phyloP scores from a whole-genome alignment of 2,888 invertebrate genomes.

The Athripsodes cinereus region DNA sequence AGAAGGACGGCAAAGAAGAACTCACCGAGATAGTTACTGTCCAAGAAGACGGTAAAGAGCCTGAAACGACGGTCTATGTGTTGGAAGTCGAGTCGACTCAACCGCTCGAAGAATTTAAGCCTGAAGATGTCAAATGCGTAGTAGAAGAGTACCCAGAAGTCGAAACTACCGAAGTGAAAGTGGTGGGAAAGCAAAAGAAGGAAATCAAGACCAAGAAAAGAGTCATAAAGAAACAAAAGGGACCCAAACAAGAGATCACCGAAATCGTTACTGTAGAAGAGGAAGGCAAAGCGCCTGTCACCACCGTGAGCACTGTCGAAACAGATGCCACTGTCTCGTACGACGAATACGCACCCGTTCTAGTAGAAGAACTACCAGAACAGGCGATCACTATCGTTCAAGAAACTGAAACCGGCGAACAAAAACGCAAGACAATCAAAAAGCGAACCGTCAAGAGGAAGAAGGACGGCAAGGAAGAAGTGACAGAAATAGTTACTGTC shows the following conservation, averaged over 20 bases:
- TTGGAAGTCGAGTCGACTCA: constrained; percentile 30
- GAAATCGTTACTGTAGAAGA: constrained; percentile 38
- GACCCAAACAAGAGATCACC: constrained; percentile 38
- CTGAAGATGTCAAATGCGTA: constrained; percentile 28
- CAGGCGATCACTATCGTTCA: constrained; percentile 30
- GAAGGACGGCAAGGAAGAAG: constrained; percentile 40
- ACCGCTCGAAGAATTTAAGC: neutral
- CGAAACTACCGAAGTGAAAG: constrained; percentile 35
- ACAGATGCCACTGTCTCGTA: neutral
- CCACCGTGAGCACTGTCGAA: constrained; percentile 25
- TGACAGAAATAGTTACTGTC: constrained; percentile 43
- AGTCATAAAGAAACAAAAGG: constrained; percentile 36
- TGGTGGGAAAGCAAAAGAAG: constrained; percentile 23
- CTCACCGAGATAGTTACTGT: constrained; percentile 35
- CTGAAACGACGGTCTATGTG: constrained; percentile 23
- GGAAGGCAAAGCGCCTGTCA: constrained; percentile 35
- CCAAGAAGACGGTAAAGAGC: constrained; percentile 26
- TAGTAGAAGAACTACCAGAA: constrained; percentile 30
- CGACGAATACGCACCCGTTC: constrained; percentile 30
- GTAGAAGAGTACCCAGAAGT: constrained; percentile 37
- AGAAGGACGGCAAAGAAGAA: constrained; percentile 31
- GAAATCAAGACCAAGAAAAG: constrained; percentile 36
- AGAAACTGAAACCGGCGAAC: constrained; percentile 31
- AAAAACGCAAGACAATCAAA: constrained; percentile 35
- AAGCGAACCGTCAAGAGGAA: constrained; percentile 43